Base-by-base conservation (phyloP, 2,888 invertebrate species). In the Heteromurus nitidus region DNA sequence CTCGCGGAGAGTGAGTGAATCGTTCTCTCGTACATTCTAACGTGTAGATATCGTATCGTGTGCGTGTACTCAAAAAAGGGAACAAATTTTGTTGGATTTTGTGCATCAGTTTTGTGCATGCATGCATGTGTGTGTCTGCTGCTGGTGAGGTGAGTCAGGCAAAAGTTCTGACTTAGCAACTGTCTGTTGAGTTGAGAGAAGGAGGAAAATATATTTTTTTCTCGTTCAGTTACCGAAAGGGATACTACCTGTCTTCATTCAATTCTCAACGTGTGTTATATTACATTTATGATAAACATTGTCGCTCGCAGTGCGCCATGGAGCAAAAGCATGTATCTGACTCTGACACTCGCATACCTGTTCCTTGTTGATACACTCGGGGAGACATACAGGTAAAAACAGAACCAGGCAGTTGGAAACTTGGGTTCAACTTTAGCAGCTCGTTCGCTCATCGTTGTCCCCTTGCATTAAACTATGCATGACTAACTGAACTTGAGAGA, bases 221-320 rank as follows among this genome's bases (percentile, higher is more conserved):
- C n/a, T 55, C 20, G 9, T 50, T 20, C 9, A 7, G n/a, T 18
- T 20, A 53, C 26, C n/a, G 55, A 65, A 65, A 36, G 58, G 55
- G 44, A 62, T 62, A 55, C 22, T 74, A 81, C 80, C 80, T 81
- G 80, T 64, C 74, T 64, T 68, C 53, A 80, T 69, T 69, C 50
- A 77, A 50, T n/a, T n/a, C n/a, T n/a, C n/a, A n/a, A n/a, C n/a
- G n/a, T 47, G 58, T 65, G 55, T 70, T 26, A 47, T 76, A 22
- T 77, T 77, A 69, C 69, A 62, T 77, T 69, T 76, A 69, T 55
- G 47, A 55, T 67, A 74, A 55, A 44, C 58, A 36, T 74, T 74
- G n/a, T n/a, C n/a, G 62, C 74, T 16, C 26, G 28, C n/a, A n/a
- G n/a, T n/a, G n/a, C n/a, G n/a, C n/a, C n/a, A n/a, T n/a, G n/a